Evolutionary conservation across 2,113 vertebrate genomes (phyloP).

Genomic region (Montifringilla adamsi): DNA sequence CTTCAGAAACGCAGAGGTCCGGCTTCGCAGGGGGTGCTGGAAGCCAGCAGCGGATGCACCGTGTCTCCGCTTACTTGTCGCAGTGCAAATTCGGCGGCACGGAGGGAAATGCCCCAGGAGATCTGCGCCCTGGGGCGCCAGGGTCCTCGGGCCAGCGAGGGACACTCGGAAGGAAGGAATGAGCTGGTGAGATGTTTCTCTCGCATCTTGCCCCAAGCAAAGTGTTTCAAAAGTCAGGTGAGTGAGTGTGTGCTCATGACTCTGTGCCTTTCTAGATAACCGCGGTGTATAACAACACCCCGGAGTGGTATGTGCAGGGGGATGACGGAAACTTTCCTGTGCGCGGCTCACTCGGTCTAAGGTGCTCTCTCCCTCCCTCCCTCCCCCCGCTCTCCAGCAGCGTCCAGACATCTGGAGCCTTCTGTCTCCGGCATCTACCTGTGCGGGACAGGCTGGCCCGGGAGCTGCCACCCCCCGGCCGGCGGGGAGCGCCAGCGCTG

Average conservation of each 20-base stretch:
- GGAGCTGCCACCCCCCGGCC: background rate
- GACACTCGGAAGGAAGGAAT: background rate
- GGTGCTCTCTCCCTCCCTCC: background rate
- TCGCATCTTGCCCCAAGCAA: background rate
- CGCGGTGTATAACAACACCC: background rate
- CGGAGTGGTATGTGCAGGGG: background rate
- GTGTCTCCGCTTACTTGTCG: background rate
- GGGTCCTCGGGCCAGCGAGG: background rate
- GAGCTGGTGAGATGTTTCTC: background rate
- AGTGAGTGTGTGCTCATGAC: background rate
- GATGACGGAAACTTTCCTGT: background rate
- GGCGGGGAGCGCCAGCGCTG: background rate
- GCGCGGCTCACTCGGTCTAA: background rate
- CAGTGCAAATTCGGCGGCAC: background rate
- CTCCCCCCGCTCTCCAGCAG: background rate
- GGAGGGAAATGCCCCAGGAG: background rate
- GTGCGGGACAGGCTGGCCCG: background rate
- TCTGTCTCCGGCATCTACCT: background rate
- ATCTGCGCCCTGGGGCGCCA: background rate
- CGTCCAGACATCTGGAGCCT: background rate
- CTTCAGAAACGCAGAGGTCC: background rate
- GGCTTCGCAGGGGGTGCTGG: background rate
- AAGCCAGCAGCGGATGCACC: background rate
- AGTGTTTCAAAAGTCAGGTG: conserved; percentile 10
- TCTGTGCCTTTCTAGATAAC: background rate